Base-by-base conservation (phyloP, 2,797 vertebrate species). In the Mergus octosetaceus region DNA sequence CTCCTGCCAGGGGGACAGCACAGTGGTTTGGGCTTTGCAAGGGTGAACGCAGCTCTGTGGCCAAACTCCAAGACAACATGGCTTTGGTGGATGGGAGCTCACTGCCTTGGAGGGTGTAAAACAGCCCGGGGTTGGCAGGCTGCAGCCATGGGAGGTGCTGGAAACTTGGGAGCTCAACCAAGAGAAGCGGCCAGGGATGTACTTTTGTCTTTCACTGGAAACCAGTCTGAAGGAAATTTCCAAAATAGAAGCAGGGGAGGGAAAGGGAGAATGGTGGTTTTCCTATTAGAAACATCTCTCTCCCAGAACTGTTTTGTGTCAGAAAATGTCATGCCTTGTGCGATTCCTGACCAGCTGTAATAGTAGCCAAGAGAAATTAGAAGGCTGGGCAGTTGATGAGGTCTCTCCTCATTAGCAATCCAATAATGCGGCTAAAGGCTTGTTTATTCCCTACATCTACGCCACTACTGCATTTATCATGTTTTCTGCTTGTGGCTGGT, bases 391-490 rank as follows among this genome's bases (percentile, higher is more conserved):
- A 8, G 60, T 10, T 94, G 89, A 85, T 74, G 93, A 91, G 91
- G 72, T 68, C 75, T 93, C 87, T 92, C 78, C 89, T 95, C 87
- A 87, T 96, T 93, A 95, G 61, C 53, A 87, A 61, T n/a, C 72
- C 81, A 76, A 27, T 25, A 85, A 85, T 0, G 11, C 64, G 30
- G 72, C 71, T 78, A 85, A 87, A 82, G 81, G 2, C 39, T 92
- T 71, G 75, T 87, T 89, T 89, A 56, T 68, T 82, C 81, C 28
- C 56, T 62, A 38, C 71, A 66, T 85, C 79, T 62, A 64, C 38
- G 80, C 60, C 54, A 4, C 68, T 16, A 2, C 68, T 11, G 60
- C 69, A 10, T 82, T 87, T 56, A 74, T 65, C 70, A 39, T 28
- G 10, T 82, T 70, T 75, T 25, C 84, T 69, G 92, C 90, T 94